phyloP scores from a whole-genome alignment of 2,797 vertebrate genomes.

The Syncerus caffer region DNA sequence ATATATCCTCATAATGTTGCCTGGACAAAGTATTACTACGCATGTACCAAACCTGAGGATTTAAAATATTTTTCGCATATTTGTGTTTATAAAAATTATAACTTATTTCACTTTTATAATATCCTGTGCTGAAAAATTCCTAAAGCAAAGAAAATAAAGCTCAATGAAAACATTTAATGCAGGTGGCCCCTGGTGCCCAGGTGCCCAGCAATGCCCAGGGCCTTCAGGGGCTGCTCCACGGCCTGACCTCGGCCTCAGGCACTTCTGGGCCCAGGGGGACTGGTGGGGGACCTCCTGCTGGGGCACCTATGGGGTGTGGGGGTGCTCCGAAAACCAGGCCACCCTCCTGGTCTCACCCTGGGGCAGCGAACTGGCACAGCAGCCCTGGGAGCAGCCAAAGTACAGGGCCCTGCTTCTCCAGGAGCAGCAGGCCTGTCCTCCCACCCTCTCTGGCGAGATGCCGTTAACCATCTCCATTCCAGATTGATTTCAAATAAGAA shows the following conservation, averaged over 20 bases:
- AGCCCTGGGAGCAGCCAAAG: background rate
- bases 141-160: background rate
- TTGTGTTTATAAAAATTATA: background rate
- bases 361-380: background rate
- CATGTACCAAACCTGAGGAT: background rate
- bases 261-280: background rate
- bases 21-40: no score
- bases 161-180: background rate
- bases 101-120: background rate
- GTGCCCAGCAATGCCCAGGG: background rate
- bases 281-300: background rate
- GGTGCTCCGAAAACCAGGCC: background rate
- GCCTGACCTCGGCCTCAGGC: background rate
- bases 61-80: background rate
- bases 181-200: background rate
- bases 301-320: no score
- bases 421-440: slow-evolving; percentile 51
- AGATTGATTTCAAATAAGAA: slow-evolving; percentile 72
- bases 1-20: background rate
- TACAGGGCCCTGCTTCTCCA: slow-evolving; percentile 68
- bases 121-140: background rate
- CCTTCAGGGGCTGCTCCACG: background rate
- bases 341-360: background rate
- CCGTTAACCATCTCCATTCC: slow-evolving; percentile 58
- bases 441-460: slow-evolving; percentile 53